A percentile compares a stretch with the other conserved stretches of the same genome.
phyloP scores from a whole-genome alignment of 2,113 vertebrate genomes.

The Nanger granti region DNA sequence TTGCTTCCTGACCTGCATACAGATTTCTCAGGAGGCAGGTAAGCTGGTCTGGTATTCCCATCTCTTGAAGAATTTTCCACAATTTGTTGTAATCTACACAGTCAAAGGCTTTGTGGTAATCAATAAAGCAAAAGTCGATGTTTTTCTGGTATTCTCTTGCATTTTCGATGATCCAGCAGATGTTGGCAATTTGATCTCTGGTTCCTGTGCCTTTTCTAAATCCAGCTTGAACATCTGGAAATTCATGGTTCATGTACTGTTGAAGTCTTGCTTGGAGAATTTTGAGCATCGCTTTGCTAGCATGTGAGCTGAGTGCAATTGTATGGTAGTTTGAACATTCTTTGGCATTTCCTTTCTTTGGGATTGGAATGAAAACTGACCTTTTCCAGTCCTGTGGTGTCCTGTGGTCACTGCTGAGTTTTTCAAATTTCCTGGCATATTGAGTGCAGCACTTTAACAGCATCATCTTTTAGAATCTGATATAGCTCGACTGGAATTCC shows the following conservation, averaged over 20 bases:
- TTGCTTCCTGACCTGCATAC: background rate
- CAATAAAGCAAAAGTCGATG: background rate
- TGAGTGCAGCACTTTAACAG: background rate
- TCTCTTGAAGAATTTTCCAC: background rate
- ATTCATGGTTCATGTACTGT: background rate
- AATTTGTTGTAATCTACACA: background rate
- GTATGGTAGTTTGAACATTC: background rate
- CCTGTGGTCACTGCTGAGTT: background rate
- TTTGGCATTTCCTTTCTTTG: background rate
- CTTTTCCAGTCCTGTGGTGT: background rate
- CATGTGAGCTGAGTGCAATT: background rate
- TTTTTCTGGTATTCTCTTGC: background rate
- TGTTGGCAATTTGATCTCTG: background rate
- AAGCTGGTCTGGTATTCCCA: background rate
- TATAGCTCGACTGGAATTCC: background rate
- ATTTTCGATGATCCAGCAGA: background rate
- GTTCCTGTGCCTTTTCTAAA: background rate
- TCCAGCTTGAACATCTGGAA: background rate
- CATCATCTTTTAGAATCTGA: background rate
- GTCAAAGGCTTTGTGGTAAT: background rate
- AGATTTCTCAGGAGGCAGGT: background rate
- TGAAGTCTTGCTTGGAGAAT: background rate
- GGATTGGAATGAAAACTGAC: background rate
- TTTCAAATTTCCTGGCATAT: background rate
- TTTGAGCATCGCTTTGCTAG: background rate